Conservation (phyloP, 2,113 vertebrate genomes). For the Oplegnathus fasciatus region DNA sequence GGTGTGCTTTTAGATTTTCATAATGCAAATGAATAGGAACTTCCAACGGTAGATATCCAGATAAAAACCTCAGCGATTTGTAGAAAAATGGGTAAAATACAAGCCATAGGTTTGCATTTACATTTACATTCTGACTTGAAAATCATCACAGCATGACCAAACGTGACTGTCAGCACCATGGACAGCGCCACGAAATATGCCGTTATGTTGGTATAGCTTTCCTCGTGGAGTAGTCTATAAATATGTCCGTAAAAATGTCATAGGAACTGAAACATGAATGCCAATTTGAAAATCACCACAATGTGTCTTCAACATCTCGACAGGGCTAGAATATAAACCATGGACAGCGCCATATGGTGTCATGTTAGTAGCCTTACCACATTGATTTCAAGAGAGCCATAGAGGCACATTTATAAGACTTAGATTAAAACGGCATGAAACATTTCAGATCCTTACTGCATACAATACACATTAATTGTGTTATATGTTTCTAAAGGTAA, state of each 20-base stretch:
- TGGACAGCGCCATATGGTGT: neutral
- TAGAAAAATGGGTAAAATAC: neutral
- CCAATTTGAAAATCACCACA: neutral
- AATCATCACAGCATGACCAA: neutral
- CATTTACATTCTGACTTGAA: neutral
- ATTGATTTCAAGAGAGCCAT: neutral
- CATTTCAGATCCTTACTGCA: neutral
- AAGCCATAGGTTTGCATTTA: neutral
- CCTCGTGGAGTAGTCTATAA: rapidly evolving
- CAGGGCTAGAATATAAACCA: neutral
- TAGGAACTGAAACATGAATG: neutral
- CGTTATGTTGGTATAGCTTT: neutral
- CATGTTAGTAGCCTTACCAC: neutral
- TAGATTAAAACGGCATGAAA: neutral
- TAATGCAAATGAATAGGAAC: neutral
- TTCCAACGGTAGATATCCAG: neutral
- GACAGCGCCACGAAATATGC: neutral
- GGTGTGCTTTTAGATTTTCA: neutral
- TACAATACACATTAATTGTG: neutral
- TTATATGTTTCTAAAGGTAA: no score
- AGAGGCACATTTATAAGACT: neutral
- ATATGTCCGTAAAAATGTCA: no score
- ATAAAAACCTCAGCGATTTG: neutral
- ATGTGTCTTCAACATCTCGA: neutral
- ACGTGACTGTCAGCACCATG: neutral